Evolutionary conservation across 1,140 invertebrate species (phyloP), one percentile per base, ranked within the genome.

Genomic region (Drosophila parvula): DNA sequence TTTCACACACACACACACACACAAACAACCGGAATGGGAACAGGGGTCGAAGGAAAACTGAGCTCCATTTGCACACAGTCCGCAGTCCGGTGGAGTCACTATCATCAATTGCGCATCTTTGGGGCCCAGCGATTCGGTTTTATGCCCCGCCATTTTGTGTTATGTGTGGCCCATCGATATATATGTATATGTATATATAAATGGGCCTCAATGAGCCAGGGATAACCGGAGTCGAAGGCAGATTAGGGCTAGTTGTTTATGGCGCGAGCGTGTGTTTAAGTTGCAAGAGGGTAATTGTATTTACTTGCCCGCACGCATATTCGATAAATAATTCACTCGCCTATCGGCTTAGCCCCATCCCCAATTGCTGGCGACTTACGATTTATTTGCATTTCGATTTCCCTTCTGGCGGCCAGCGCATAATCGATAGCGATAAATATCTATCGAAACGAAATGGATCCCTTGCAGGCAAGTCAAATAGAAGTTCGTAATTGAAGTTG

Each of bases 81-180:
- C 14, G 38, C n/a, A 45, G 30, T 36, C 45, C 60, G 61, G 30
- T 30, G 30, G 63, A 61, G 67, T 78, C 82, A 89, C 79, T 83
- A 83, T 88, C 83, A 88, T 88, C 83, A 89, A 89, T 89, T 83
- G 83, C 79, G 56, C 83, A 86, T 77, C 70, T 74, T 69, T 67
- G 65, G 47, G 63, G 65, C 61, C 61, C 56, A 10, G 59, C 82
- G 78, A 65, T 88, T 79, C 68, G 51, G 51, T 86, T 86, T 86
- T 88, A 88, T 79, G 84, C 60, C 56, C 30, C 63, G 68, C 62
- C 82, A 82, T 86, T 82, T 77, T 61, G 68, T 82, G 59, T 79
- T 85, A 79, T 85, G 81, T 63, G 38, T 59, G 57, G 38, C 16
- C 38, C 62, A 69, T 67, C 65, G 65, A 67, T 67, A 53, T 67